Percentiles rank a stretch among this genome's conserved stretches.
Conservation (phyloP, 2,888 invertebrate genomes). For the Lasioglossum figueresi region DNA sequence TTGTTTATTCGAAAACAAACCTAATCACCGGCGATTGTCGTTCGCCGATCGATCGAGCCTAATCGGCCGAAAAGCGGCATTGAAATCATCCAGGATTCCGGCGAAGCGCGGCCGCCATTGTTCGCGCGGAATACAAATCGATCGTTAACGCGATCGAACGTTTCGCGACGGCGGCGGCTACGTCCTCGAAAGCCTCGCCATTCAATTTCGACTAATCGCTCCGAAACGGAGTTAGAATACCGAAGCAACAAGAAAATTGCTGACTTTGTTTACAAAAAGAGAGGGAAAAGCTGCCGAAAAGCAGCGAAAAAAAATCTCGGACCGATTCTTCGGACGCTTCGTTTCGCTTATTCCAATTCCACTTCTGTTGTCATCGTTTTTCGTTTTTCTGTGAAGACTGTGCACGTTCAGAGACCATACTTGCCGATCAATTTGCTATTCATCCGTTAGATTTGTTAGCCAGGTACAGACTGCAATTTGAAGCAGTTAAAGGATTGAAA, state of each 20-base stretch:
- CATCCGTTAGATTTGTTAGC: background rate
- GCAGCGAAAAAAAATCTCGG: background rate
- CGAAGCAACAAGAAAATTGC: constrained; percentile 33
- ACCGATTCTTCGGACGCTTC: background rate
- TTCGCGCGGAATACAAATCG: constrained; percentile 53
- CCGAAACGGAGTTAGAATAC: constrained; percentile 22
- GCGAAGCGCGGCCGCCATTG: constrained; percentile 23
- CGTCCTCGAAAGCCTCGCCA: constrained; percentile 34
- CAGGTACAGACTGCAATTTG: background rate
- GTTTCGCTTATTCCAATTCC: background rate
- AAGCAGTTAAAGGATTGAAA: too few species aligned
- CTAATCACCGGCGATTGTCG: constrained; percentile 44
- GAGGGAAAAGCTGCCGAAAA: background rate
- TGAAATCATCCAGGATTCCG: constrained; percentile 23
- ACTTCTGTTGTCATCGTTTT: background rate
- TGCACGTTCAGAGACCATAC: background rate
- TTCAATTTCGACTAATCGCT: constrained; percentile 48
- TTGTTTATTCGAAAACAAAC: constrained; percentile 8
- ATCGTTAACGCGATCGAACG: constrained; percentile 56
- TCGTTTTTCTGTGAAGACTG: background rate
- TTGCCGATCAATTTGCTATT: background rate
- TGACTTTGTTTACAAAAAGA: constrained; percentile 3
- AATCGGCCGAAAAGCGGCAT: constrained; percentile 28
- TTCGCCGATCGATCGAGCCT: constrained; percentile 25
- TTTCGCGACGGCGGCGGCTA: constrained; percentile 4